These are phyloP conservation scores for Chelon labrosus DNA, from an alignment of 2,797 vertebrate genomes.

Conservation along the genomic window DNA sequence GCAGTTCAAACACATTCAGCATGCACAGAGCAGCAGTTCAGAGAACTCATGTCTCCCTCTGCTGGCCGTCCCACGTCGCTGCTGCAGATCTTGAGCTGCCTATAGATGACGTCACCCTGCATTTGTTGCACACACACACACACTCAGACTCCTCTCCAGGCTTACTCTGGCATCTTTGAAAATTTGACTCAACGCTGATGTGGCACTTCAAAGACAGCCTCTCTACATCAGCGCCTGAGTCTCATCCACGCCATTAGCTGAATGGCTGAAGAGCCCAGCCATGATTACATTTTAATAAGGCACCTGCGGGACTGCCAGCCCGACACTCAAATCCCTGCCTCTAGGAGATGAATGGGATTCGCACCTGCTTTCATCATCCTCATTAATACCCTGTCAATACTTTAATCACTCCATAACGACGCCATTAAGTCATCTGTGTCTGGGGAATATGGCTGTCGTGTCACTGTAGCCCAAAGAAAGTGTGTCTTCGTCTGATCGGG, in stretches of 20 bases:
- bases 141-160: background rate
- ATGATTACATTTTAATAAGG: slow-evolving; percentile 79
- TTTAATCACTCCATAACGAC: slow-evolving; percentile 72
- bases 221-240: slow-evolving; percentile 57
- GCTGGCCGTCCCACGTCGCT: slow-evolving; percentile 49
- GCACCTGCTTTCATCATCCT: slow-evolving; percentile 72
- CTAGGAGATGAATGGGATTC: slow-evolving; percentile 71
- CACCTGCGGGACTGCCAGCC: slow-evolving; percentile 71
- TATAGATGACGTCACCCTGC: slow-evolving; percentile 64
- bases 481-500: slow-evolving; percentile 31
- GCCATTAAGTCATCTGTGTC: slow-evolving; percentile 49
- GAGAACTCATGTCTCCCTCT: slow-evolving; percentile 59
- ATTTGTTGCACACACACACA: slow-evolving; percentile 68
- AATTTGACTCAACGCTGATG: slow-evolving; percentile 41
- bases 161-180: slow-evolving; percentile 42
- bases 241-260: slow-evolving; percentile 62
- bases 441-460: slow-evolving; percentile 29
- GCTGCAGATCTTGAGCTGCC: slow-evolving; percentile 55
- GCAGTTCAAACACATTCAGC: background rate
- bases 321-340: slow-evolving; percentile 51
- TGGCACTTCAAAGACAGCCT: slow-evolving; percentile 65
- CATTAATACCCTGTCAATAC: slow-evolving; percentile 79
- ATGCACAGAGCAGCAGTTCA: slow-evolving; percentile 18
- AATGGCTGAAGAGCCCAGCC: slow-evolving; percentile 53
- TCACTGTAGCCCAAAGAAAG: slow-evolving; percentile 21